Evolutionary conservation across 2,797 vertebrate genomes (phyloP), one percentile per base, ranked within the genome.

Genomic region (Parotocinclus haroldoi): DNA sequence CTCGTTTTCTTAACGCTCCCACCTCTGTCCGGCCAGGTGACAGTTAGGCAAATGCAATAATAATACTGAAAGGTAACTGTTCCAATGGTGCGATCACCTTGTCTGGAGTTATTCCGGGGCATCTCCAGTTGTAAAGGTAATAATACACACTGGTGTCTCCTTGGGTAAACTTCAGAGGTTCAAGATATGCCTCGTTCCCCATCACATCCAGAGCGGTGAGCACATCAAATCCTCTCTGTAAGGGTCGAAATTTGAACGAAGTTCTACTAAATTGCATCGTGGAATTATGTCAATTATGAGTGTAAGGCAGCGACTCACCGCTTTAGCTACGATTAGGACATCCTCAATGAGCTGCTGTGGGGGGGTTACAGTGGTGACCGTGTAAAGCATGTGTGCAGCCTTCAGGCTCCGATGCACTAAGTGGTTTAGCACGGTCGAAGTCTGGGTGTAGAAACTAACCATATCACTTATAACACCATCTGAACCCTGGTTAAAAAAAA

Each of bases 101-200:
- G 78, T 98, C 93, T 3, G 93, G 82, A 13, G 86, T 89, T 83
- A 97, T 92, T 72, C 77, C 88, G 57, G 95, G 94, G 82, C 96
- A 98, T 79, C 89, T 95, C 96, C 96, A 98, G 88, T 99, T 98
- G 91, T 95, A 99, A 72, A 99, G 87, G 79, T 98, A 98, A 92
- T 95, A 97, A 87, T 98, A 91, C 80, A 94, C 83, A 68, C 87
- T 88, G 65, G 81, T 88, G 0, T 92, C 90, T 44, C 87, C 90
- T 1, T 91, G 84, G 69, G 87, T 90, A 58, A 99, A 98, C 85
- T 94, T 98, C 68, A 98, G 93, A 78, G 93, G 94, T 83, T 98
- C 94, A 79, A 99, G 80, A 81, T 96, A 97, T 70, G 83, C 85
- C 81, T 86, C 90, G 85, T 96, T 98, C 66, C 93, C 91, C 95